Evolutionary conservation across 2,797 vertebrate genomes (phyloP).

Genomic region (Gymnothorax javanicus): DNA sequence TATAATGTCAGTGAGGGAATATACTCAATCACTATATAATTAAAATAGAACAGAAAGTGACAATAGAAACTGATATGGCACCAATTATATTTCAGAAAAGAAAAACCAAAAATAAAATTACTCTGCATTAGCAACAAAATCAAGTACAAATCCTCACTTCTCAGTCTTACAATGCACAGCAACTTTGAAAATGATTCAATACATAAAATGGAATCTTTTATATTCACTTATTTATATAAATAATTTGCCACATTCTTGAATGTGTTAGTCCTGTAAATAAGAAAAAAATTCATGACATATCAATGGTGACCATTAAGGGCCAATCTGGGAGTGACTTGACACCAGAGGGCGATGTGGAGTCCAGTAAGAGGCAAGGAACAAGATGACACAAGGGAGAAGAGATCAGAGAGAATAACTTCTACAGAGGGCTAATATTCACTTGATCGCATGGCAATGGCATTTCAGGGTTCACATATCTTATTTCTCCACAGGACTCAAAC

Average conservation of each 20-base stretch:
- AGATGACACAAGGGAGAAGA: background rate
- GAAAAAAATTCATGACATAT: background rate
- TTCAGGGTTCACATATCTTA: background rate
- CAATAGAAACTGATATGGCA: constrained; percentile 17
- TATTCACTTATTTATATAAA: constrained; percentile 14
- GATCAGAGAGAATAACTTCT: background rate
- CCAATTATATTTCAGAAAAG: background rate
- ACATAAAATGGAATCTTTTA: constrained; percentile 6
- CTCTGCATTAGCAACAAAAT: background rate
- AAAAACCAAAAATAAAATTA: background rate
- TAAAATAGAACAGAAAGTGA: constrained; percentile 8
- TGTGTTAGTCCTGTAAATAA: background rate
- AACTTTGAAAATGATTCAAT: constrained; percentile 6
- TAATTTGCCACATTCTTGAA: background rate
- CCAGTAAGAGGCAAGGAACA: background rate
- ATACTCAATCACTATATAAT: constrained; percentile 15
- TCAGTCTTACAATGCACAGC: background rate
- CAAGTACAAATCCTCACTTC: background rate
- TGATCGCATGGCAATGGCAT: background rate
- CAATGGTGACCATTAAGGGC: background rate
- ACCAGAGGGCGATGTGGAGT: background rate
- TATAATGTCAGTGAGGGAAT: background rate
- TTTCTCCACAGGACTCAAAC: background rate
- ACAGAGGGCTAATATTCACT: background rate
- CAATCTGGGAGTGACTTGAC: background rate